Conservation (phyloP, 2,888 invertebrate species). For the Hirudinaria manillensis region DNA sequence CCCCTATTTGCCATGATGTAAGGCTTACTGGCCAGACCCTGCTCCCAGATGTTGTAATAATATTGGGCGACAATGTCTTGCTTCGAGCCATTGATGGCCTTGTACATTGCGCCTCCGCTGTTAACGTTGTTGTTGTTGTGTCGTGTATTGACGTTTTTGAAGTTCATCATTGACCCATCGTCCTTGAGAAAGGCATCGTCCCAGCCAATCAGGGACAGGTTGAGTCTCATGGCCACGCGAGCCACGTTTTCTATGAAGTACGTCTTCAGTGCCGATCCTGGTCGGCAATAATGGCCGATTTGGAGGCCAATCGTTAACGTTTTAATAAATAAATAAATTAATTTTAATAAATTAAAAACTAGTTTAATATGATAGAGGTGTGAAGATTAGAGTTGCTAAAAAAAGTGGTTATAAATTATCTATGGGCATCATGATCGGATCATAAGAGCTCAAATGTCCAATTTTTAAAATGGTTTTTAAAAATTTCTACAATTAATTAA, state of each 20-base stretch:
- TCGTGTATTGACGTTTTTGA: background rate
- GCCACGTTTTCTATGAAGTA: conserved; percentile 32
- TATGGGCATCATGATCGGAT: too few relatives aligned
- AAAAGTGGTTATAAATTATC: too few relatives aligned
- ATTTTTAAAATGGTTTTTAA: too few relatives aligned
- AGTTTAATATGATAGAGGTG: too few relatives aligned
- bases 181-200: conserved; percentile 33
- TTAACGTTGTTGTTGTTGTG: background rate
- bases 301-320: too few relatives aligned
- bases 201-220: conserved; percentile 32
- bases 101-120: background rate
- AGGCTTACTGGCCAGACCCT: conserved; percentile 41
- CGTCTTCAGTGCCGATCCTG: conserved; percentile 26
- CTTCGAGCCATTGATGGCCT: background rate
- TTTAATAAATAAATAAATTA: too few relatives aligned
- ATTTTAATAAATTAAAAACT: too few relatives aligned
- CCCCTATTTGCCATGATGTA: conserved; percentile 46
- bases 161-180: background rate
- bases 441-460: too few relatives aligned
- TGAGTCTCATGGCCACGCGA: conserved; percentile 13
- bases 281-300: too few relatives aligned
- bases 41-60: conserved; percentile 47
- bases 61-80: conserved; percentile 43
- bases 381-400: too few relatives aligned
- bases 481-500: too few relatives aligned